Conservation (phyloP, 2,797 vertebrate genomes). For the Lepilemur septentrionalis region DNA sequence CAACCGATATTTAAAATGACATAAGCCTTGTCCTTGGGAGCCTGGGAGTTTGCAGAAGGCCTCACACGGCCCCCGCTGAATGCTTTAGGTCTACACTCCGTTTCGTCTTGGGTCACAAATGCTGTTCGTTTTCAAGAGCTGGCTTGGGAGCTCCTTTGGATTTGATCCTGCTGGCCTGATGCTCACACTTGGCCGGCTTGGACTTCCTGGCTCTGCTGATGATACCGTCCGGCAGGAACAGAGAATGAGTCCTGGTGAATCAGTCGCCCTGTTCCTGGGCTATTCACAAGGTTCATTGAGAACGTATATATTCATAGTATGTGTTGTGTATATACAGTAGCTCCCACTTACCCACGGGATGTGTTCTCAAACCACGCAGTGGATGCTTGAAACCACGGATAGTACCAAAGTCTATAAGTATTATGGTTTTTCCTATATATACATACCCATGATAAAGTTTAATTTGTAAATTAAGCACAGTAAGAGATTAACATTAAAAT, state of each 20-base stretch:
- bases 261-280: slow-evolving; percentile 60
- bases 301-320: not conserved
- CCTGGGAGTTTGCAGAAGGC: slow-evolving; percentile 64
- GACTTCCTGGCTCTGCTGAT: slow-evolving; percentile 81
- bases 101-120: slow-evolving; percentile 78
- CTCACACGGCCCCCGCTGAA: slow-evolving; percentile 72
- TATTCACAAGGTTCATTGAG: slow-evolving; percentile 69
- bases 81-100: slow-evolving; percentile 61
- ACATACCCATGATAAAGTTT: not conserved
- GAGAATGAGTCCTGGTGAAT: slow-evolving; percentile 68
- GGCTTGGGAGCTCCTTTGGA: slow-evolving; percentile 82
- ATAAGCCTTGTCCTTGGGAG: slow-evolving; percentile 63
- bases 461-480: not conserved
- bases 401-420: not conserved
- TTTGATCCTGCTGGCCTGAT: slow-evolving; percentile 82
- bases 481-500: not conserved
- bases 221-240: slow-evolving; percentile 83
- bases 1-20: slow-evolving; percentile 52
- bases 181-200: slow-evolving; percentile 75
- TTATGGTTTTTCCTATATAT: not conserved
- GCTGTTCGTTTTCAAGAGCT: slow-evolving; percentile 77
- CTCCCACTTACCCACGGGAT: not conserved
- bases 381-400: not conserved
- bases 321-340: slow-evolving; percentile 31
- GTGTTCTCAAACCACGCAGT: not conserved